A percentile compares a stretch with the other conserved stretches of the same genome.
phyloP scores from a whole-genome alignment of 23 tunicate genomes.

The Trididemnum miniatum region DNA sequence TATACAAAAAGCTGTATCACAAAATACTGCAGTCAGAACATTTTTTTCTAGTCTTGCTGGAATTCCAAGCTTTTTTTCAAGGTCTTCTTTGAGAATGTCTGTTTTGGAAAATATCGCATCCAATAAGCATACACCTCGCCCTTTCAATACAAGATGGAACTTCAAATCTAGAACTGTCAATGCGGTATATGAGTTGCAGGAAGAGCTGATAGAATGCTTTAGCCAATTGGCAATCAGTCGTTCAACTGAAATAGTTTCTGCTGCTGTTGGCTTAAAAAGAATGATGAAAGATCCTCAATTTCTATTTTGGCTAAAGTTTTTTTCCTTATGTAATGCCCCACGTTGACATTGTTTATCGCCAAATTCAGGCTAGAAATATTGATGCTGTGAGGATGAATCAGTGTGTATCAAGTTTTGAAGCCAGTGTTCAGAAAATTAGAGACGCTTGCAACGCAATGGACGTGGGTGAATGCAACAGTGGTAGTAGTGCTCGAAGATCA shows the following conservation, averaged over 20 bases:
- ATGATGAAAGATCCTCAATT: constrained; percentile 10
- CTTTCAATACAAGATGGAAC: constrained; percentile 35
- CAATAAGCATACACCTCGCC: not conserved
- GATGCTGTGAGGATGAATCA: not conserved
- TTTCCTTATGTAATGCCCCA: constrained; percentile 29
- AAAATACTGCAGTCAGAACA: not conserved
- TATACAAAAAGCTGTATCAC: not conserved
- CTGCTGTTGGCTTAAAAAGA: constrained; percentile 2
- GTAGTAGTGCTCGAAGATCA: not conserved
- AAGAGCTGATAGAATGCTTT: constrained; percentile 8
- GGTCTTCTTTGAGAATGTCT: constrained; percentile 3
- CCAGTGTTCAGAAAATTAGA: not conserved
- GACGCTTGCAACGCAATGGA: not conserved
- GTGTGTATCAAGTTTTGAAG: not conserved
- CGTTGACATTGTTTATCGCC: constrained; percentile 25
- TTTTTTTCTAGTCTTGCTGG: constrained; percentile 4
- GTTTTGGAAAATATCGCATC: not conserved
- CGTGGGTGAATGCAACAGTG: not conserved
- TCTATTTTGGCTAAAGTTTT: constrained; percentile 21
- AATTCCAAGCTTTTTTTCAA: constrained; percentile 28
- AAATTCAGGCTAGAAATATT: constrained; percentile 19
- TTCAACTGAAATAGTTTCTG: constrained; percentile 8
- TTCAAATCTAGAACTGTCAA: constrained; percentile 18
- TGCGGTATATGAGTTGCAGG: not conserved
- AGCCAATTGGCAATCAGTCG: not conserved